Evolutionary conservation across 2,888 invertebrate species (phyloP).

Genomic region (Spilarctia lutea): DNA sequence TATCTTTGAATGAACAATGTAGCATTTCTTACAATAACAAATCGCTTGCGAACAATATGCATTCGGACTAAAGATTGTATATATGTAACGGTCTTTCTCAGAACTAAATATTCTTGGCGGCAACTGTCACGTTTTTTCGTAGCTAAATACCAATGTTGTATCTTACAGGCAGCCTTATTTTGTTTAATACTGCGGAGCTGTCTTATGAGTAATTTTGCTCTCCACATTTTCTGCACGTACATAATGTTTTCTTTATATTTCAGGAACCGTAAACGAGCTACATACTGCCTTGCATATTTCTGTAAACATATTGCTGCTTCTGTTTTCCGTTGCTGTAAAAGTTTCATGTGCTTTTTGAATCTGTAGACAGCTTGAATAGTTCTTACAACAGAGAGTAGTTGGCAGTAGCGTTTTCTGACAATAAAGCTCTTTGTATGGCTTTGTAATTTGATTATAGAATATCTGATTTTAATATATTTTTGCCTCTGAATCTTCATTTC

Average conservation of each 20-base stretch:
- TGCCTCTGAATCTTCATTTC: slow-evolving; percentile 54
- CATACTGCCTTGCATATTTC: slow-evolving; percentile 60
- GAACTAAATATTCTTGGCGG: slow-evolving; percentile 58
- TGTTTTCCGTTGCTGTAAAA: slow-evolving; percentile 51
- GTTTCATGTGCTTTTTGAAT: slow-evolving; percentile 49
- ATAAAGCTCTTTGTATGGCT: slow-evolving; percentile 36
- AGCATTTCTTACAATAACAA: slow-evolving; percentile 53
- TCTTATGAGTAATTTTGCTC: slow-evolving; percentile 72
- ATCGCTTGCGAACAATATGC: slow-evolving; percentile 61
- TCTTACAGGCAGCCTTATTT: slow-evolving; percentile 62
- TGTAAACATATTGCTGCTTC: slow-evolving; percentile 62
- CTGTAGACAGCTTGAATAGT: slow-evolving; percentile 67
- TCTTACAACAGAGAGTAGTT: slow-evolving; percentile 52
- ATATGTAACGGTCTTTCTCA: slow-evolving; percentile 61
- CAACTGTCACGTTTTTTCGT: slow-evolving; percentile 60
- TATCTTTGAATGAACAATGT: slow-evolving; percentile 70
- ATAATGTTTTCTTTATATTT: slow-evolving; percentile 47
- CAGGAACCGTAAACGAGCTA: slow-evolving; percentile 54
- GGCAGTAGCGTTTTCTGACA: slow-evolving; percentile 51
- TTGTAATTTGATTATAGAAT: slow-evolving; percentile 55
- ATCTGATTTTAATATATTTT: slow-evolving; percentile 54
- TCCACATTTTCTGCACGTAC: slow-evolving; percentile 64
- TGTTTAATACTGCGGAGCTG: slow-evolving; percentile 67
- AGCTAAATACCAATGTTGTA: slow-evolving; percentile 76
- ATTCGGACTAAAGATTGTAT: slow-evolving; percentile 75